These are phyloP conservation scores for Brachionus manjavacas DNA, from an alignment of 1,140 invertebrate species.

Conservation along the genomic window DNA sequence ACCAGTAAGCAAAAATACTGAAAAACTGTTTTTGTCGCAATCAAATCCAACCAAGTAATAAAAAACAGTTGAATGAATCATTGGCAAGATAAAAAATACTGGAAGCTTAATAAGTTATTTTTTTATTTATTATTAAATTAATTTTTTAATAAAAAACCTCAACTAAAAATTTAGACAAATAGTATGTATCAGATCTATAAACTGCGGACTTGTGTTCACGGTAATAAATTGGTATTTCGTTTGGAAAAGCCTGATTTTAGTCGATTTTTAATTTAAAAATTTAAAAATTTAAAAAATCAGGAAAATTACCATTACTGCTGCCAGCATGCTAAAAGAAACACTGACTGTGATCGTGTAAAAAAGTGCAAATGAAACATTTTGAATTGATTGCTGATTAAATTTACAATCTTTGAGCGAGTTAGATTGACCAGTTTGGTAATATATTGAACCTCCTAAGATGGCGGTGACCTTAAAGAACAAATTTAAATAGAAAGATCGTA, in stretches of 20 bases:
- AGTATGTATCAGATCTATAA: conserved; percentile 39
- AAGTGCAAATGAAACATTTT: background rate
- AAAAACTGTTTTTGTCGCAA: conserved; percentile 18
- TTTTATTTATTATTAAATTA: background rate
- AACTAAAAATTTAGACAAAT: conserved; percentile 28
- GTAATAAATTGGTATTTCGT: conserved; percentile 28
- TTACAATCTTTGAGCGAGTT: background rate
- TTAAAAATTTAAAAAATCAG: background rate
- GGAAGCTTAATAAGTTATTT: background rate
- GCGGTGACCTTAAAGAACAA: conserved; percentile 10
- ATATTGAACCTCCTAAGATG: conserved; percentile 14
- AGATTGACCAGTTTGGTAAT: background rate
- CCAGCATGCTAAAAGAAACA: conserved; percentile 21
- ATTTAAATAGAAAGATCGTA: no score
- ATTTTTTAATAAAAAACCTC: background rate
- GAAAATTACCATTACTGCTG: conserved; percentile 15
- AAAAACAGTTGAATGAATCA: background rate
- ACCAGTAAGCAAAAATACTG: background rate
- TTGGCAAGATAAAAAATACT: background rate
- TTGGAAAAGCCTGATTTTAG: conserved; percentile 12
- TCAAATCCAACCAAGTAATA: conserved; percentile 39
- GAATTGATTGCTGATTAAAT: conserved; percentile 2
- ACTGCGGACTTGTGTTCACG: background rate
- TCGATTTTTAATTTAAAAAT: background rate
- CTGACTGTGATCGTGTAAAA: conserved; percentile 34